Conservation (phyloP, 2,888 invertebrate species). For the Cephus pulcher region DNA sequence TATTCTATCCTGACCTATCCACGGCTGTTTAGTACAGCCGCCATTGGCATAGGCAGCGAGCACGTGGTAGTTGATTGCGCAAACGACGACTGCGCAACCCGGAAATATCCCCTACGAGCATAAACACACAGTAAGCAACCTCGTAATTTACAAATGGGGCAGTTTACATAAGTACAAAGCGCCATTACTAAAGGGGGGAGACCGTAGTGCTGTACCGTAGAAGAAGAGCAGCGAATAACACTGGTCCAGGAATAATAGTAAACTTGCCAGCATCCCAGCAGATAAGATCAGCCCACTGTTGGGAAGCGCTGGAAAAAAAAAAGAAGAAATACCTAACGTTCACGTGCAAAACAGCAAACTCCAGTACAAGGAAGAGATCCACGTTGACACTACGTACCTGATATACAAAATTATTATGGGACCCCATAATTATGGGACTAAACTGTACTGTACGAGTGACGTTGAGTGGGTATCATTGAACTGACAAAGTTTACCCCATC, state of each 20-base stretch:
- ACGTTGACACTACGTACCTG: not conserved
- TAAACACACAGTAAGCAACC: not conserved
- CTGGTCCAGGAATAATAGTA: not conserved
- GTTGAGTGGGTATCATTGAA: not conserved
- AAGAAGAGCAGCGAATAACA: not conserved
- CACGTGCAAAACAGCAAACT: not conserved
- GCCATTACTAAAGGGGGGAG: not conserved
- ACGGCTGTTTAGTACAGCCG: not conserved
- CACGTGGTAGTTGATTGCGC: not conserved
- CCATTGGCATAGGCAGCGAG: not conserved
- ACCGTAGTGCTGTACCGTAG: not conserved
- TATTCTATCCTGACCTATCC: not conserved
- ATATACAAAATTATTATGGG: not conserved
- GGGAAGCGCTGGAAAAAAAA: not conserved
- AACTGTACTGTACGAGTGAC: not conserved
- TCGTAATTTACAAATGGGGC: conserved; percentile 1
- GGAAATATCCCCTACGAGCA: not conserved
- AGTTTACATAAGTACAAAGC: conserved; percentile 8
- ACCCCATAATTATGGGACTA: not conserved
- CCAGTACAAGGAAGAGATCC: not conserved
- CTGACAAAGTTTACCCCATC: conserved; percentile 28
- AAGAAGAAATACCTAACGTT: not conserved
- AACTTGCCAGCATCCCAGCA: not conserved
- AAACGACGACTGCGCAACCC: not conserved
- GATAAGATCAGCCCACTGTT: not conserved